Percentiles rank a stretch among this genome's conserved stretches.
Conservation (phyloP, 2,888 invertebrate species). For the Calliopum simillimum region DNA sequence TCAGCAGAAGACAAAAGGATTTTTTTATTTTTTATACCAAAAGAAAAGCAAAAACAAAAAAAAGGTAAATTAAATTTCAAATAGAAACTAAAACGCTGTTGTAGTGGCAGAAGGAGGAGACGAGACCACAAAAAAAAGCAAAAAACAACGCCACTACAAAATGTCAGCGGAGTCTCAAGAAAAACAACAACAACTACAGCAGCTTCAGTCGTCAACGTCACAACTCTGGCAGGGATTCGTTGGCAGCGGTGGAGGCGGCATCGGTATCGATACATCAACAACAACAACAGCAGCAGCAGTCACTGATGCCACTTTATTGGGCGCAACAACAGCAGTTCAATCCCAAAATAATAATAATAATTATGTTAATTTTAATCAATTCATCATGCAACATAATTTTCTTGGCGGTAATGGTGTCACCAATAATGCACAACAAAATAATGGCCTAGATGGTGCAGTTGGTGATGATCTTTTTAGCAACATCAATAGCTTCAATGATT, state of each 20-base stretch:
- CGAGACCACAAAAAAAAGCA: conserved; percentile 33
- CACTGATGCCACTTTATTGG: not conserved
- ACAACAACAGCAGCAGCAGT: conserved; percentile 7
- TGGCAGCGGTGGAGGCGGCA: conserved; percentile 25
- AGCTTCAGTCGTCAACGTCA: conserved; percentile 36
- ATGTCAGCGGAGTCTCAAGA: conserved; percentile 44
- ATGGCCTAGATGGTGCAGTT: conserved; percentile 20
- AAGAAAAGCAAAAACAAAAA: not conserved
- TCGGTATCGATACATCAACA: not conserved
- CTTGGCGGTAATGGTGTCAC: conserved; percentile 33
- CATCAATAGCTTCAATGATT: not conserved
- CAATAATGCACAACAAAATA: not conserved
- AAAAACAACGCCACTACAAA: conserved; percentile 22
- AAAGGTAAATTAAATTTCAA: conserved; percentile 3
- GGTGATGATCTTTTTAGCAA: conserved; percentile 7
- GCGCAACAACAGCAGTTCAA: conserved; percentile 16
- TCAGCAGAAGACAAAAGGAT: conserved; percentile 7
- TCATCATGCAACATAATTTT: conserved; percentile 65
- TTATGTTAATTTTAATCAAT: conserved; percentile 66
- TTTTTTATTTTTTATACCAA: conserved; percentile 22
- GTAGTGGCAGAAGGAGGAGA: conserved; percentile 49
- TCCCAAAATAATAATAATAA: conserved; percentile 54
- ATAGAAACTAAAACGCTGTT: conserved; percentile 24
- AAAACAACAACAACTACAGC: conserved; percentile 22
- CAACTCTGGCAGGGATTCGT: conserved; percentile 45